Evolutionary conservation across 2,113 vertebrate species (phyloP).

Genomic region (Catharus fuscescens): DNA sequence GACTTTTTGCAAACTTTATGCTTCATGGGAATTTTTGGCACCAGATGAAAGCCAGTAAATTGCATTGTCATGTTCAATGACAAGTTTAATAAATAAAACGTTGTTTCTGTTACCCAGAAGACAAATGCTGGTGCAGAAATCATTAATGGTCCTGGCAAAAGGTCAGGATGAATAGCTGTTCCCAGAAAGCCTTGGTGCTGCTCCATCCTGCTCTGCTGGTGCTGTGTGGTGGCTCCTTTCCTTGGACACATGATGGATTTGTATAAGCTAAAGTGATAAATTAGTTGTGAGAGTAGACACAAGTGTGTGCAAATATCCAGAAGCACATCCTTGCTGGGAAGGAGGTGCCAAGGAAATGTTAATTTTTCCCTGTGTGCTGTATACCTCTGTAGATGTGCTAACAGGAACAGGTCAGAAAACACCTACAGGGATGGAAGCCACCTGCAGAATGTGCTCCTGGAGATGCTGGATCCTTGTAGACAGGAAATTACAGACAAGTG

Average conservation of each 20-base stretch:
- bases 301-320: background rate
- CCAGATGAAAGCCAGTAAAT: conserved; percentile 63
- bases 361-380: background rate
- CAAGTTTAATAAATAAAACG: conserved; percentile 65
- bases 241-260: background rate
- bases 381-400: background rate
- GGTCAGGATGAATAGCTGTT: background rate
- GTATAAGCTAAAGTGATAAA: background rate
- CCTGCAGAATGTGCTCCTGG: background rate
- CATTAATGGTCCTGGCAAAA: background rate
- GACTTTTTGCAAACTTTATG: conserved; percentile 34
- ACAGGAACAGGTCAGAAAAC: background rate
- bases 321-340: background rate
- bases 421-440: accelerated
- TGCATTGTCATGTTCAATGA: conserved; percentile 61
- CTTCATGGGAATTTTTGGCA: conserved; percentile 49
- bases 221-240: background rate
- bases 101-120: conserved; percentile 57
- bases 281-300: background rate
- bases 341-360: background rate
- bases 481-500: background rate
- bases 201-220: background rate
- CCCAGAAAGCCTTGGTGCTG: background rate
- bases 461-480: background rate
- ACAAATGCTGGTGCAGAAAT: conserved; percentile 30